Percentiles rank a stretch among this genome's conserved stretches.
Conservation (phyloP, 37 sponge, comb jelly and placozoan genomes). For the Ianthella basta region DNA sequence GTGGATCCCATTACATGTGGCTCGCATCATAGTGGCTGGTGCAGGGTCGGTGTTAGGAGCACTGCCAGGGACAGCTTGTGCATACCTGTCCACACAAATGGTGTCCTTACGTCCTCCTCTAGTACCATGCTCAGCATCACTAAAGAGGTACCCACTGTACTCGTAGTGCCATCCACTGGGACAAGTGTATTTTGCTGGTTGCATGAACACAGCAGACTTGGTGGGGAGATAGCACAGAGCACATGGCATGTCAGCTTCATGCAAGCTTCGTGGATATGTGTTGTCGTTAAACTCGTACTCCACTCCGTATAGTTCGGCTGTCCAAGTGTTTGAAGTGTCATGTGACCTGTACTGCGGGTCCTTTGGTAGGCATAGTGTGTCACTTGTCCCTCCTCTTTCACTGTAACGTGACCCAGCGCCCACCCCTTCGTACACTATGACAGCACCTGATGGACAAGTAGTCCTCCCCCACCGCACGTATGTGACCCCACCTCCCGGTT, state of each 20-base stretch:
- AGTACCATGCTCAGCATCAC: background rate
- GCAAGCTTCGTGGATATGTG: background rate
- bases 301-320: background rate
- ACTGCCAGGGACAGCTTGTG: background rate
- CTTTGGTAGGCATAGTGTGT: background rate
- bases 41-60: background rate
- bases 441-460: background rate
- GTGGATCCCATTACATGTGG: background rate
- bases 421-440: background rate
- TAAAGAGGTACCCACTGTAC: slow-evolving; percentile 17
- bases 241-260: slow-evolving; percentile 22
- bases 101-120: background rate
- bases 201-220: background rate
- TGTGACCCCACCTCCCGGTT: background rate
- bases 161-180: slow-evolving; percentile 13
- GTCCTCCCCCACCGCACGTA: slow-evolving; percentile 9
- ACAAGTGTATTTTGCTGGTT: slow-evolving; percentile 7
- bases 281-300: slow-evolving; percentile 1
- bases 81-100: background rate
- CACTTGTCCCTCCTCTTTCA: background rate
- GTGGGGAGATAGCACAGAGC: slow-evolving; percentile 5
- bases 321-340: background rate
- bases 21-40: background rate
- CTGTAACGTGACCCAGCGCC: background rate
- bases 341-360: background rate